Evolutionary conservation across 2,888 invertebrate genomes (phyloP).

Genomic region (Lissocephala sabroskyi): DNA sequence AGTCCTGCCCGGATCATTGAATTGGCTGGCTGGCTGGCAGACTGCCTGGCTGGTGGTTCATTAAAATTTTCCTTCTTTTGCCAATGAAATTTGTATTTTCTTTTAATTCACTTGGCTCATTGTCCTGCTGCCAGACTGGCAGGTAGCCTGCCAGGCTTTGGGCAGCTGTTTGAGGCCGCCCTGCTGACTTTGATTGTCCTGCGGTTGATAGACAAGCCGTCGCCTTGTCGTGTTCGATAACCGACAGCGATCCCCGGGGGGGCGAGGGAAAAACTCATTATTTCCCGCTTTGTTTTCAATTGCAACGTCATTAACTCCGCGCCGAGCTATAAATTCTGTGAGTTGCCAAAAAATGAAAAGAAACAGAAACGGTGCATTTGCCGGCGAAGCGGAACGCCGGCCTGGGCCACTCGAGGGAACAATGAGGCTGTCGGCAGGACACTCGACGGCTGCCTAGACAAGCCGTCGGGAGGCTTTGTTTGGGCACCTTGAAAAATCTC

Average conservation of each 20-base stretch:
- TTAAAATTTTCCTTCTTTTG: conserved; percentile 34
- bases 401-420: conserved; percentile 41
- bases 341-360: conserved; percentile 37
- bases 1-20: too few species aligned
- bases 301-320: conserved; percentile 57
- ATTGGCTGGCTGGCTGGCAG: conserved; percentile 8
- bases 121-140: conserved; percentile 46
- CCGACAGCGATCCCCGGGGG: too few species aligned
- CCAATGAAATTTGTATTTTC: conserved; percentile 46
- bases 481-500: conserved; percentile 21
- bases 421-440: conserved; percentile 30
- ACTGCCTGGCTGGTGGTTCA: conserved; percentile 51
- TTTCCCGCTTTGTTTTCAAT: conserved; percentile 60
- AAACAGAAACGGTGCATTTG: conserved; percentile 28
- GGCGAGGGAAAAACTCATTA: conserved; percentile 54
- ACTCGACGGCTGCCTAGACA: conserved; percentile 34
- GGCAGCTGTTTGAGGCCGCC: not conserved
- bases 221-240: too few species aligned
- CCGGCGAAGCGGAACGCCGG: conserved; percentile 28
- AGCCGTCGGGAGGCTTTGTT: conserved; percentile 41
- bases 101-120: conserved; percentile 42
- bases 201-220: conserved; percentile 54
- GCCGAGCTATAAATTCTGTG: conserved; percentile 37
- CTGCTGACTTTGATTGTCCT: conserved; percentile 39
- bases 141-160: conserved; percentile 2